Base-by-base conservation (phyloP, 1,140 invertebrate genomes). In the Ceratina japonica region DNA sequence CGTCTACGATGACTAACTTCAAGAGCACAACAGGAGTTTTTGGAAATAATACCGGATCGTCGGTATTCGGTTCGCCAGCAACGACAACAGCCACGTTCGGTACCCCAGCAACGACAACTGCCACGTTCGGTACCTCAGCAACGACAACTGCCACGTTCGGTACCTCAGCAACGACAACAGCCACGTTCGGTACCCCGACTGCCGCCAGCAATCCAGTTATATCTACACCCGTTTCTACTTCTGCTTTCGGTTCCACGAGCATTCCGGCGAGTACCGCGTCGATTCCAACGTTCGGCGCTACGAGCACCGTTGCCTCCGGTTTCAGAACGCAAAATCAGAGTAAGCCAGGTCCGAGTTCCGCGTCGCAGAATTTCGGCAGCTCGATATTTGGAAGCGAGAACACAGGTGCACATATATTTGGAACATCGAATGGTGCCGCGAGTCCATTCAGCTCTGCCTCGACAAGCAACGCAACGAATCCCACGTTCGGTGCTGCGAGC, bases 291-390 rank as follows among this genome's bases (percentile, higher is more conserved):
- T 88, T 88, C 20, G 76, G 79, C 12, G 49, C 63, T 1, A 44
- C 71, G 0, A 80, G 24, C 18, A 63, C 77, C 4, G 22, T 66
- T 0, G 61, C 80, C 0, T 16, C 84, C 0, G 65, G 24, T 0
- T 88, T 87, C n/a, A 81, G 81, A n/a, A 7, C 79, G 10, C 52
- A 58, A 24, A 79, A 52, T 27, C 27, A 61, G 49, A 37, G 59
- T 31, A 49, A n/a, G 44, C 12, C 27, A 7, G 24, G 52, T 56
- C 52, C 62, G 12, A 63, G 7, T 51, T 27, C 82, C 0, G 24
- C 22, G 0, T 52, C 61, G 0, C 62, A 69, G 22, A 78, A 68
- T 10, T 89, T 89, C 24, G 81, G 75, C 3, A 63, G 13, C 15
- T 51, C 61, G 16, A 63, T 74, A 27, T 77, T 79, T 62, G 64